Percentiles rank a stretch among this genome's conserved stretches.
Conservation (phyloP, 2,797 vertebrate species). For the Phylloscopus collybita region DNA sequence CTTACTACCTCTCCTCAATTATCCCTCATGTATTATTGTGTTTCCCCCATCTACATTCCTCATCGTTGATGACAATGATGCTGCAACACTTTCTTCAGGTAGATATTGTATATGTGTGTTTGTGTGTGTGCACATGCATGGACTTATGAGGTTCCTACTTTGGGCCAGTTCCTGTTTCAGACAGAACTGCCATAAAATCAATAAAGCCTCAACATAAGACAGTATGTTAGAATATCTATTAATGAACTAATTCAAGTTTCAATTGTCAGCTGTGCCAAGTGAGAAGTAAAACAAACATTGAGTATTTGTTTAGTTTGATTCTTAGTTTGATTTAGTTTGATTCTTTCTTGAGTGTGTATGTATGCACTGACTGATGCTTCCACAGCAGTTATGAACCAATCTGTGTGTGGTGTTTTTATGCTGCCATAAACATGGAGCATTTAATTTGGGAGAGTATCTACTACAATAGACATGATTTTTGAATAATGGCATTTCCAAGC, state of each 20-base stretch:
- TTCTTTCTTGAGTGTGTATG: not conserved
- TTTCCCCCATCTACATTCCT: not conserved
- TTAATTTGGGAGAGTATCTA: not conserved
- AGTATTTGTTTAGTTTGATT: not conserved
- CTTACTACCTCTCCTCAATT: not conserved
- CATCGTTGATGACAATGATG: not conserved
- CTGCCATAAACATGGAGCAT: not conserved
- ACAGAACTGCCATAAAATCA: not conserved
- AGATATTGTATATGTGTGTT: not conserved
- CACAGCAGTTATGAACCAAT: not conserved
- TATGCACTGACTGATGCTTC: not conserved
- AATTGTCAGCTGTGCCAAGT: not conserved
- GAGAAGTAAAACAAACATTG: not conserved
- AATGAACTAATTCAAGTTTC: not conserved
- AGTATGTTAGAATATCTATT: not conserved
- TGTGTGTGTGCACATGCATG: not conserved
- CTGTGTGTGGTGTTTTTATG: not conserved
- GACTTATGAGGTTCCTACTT: not conserved
- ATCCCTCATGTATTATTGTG: not conserved
- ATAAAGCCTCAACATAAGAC: not conserved
- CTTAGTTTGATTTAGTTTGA: not conserved
- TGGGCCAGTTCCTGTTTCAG: not conserved
- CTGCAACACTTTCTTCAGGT: not conserved
- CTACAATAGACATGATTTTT: not conserved
- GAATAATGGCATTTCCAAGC: not conserved